Base-by-base conservation (phyloP, 1,140 invertebrate genomes). In the Pomacea maculata region DNA sequence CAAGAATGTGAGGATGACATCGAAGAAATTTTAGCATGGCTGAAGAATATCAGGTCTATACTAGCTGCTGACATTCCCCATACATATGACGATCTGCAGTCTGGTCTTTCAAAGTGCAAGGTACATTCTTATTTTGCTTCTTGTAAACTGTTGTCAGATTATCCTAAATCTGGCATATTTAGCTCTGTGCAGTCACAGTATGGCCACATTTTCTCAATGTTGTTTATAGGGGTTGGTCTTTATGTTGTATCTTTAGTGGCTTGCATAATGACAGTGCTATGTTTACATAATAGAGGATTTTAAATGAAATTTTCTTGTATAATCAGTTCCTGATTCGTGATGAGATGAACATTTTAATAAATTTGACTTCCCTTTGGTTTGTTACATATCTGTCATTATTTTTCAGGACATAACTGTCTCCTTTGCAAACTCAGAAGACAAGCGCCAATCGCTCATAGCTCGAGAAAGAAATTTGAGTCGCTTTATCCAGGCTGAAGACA, bases 401-500 rank as follows among this genome's bases (percentile, higher is more conserved):
- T 29, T 45, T 57, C 81, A 89, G 87, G 90, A 91, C 65, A 86
- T 88, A 78, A 86, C 87, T 75, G 71, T 76, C 25, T 77, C 86
- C 25, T 89, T 90, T 81, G 81, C 71, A 9, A 86, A 81, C 74
- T 82, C 85, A 54, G 86, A 87, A 74, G 85, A 87, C n/a, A 91
- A 91, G 70, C 83, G 92, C n/a, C 87, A 91, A 34, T 76, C 84
- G 21, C 91, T 97, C 0, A 94, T 94, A 54, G 93, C 95, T 0
- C 94, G 94, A 52, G 95, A 96, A 84, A 95, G 96, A 89, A 94
- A 97, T 90, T 92, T 98, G 12, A 95, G 96, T 84, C 95, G 96
- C 85, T 95, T 95, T 79, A 92, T 98, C 8, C 96, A 95, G 88
- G 95, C 96, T 0, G 94, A 95, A n/a, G 97, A 98, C 85, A 94